Evolutionary conservation across 1,140 invertebrate genomes (phyloP).

Genomic region (Cyphomyrmex costatus): DNA sequence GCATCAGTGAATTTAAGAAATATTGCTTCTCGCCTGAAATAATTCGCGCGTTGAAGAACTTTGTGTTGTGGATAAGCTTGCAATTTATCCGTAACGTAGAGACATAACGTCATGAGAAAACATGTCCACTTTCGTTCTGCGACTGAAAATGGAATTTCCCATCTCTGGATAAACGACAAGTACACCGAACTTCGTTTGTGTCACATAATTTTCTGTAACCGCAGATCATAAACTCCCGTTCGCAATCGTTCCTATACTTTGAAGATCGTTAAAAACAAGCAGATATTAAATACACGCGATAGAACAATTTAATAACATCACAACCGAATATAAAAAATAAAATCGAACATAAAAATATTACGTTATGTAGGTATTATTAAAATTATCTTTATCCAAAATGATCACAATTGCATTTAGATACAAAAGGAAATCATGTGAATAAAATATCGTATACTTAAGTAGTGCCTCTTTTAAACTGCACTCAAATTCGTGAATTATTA

Average conservation of each 20-base stretch:
- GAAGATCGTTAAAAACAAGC: neutral
- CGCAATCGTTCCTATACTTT: neutral
- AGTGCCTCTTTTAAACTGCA: neutral
- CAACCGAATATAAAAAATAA: too few species aligned
- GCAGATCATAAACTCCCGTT: neutral
- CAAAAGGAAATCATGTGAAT: too few species aligned
- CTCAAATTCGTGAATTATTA: neutral
- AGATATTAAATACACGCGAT: neutral
- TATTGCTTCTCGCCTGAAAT: conserved; percentile 49
- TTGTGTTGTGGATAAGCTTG: conserved; percentile 50
- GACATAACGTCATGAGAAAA: conserved; percentile 20
- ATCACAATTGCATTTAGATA: too few species aligned
- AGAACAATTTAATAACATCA: neutral
- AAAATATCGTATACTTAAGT: neutral
- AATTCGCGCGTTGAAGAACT: conserved; percentile 54
- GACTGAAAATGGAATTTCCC: conserved; percentile 30
- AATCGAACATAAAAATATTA: too few species aligned
- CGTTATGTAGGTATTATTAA: too few species aligned
- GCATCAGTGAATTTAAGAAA: conserved; percentile 61
- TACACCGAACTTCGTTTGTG: conserved; percentile 8
- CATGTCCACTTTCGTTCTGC: neutral
- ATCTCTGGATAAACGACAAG: neutral
- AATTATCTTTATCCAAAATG: too few species aligned
- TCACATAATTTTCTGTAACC: neutral
- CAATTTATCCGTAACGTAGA: conserved; percentile 47